phyloP scores from a whole-genome alignment of 2,113 vertebrate species.

The Synodontis membranacea region DNA sequence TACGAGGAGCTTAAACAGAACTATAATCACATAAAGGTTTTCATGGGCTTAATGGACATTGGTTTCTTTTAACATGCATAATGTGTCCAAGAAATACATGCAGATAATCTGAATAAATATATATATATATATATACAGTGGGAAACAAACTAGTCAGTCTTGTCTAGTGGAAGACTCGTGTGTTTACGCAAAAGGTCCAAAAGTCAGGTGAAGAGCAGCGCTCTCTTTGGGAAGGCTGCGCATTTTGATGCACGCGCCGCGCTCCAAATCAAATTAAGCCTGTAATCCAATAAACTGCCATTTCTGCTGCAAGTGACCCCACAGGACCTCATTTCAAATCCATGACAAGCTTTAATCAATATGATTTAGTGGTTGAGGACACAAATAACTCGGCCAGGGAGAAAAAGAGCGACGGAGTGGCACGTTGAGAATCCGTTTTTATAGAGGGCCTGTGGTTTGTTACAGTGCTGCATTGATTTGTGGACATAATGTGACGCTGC shows the following conservation, averaged over 20 bases:
- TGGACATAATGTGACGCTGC: slow-evolving; percentile 77
- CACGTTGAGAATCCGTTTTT: slow-evolving; percentile 66
- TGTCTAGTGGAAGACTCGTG: slow-evolving; percentile 14
- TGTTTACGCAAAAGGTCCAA: slow-evolving; percentile 21
- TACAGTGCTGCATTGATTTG: slow-evolving; percentile 85
- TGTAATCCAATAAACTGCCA: slow-evolving; percentile 66
- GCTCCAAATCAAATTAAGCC: slow-evolving; percentile 68
- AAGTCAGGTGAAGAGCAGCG: slow-evolving; percentile 45
- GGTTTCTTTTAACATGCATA: neutral
- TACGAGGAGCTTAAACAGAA: neutral
- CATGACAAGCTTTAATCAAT: slow-evolving; percentile 81
- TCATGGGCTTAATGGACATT: neutral
- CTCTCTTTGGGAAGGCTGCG: slow-evolving; percentile 36
- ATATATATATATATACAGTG: neutral
- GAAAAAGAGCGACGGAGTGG: slow-evolving; percentile 39
- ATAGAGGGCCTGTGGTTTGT: slow-evolving; percentile 78
- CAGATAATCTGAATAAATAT: neutral
- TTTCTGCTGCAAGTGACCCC: slow-evolving; percentile 64
- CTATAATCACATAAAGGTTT: neutral
- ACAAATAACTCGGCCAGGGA: slow-evolving; percentile 76
- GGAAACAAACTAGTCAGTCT: neutral
- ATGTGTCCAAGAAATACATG: neutral
- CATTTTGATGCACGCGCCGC: slow-evolving; percentile 59
- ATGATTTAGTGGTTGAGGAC: slow-evolving; percentile 76
- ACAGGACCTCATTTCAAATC: slow-evolving; percentile 74